Evolutionary conservation across 2,797 vertebrate species (phyloP), one percentile per base, ranked within the genome.

Genomic region (Galagoides demidoff): DNA sequence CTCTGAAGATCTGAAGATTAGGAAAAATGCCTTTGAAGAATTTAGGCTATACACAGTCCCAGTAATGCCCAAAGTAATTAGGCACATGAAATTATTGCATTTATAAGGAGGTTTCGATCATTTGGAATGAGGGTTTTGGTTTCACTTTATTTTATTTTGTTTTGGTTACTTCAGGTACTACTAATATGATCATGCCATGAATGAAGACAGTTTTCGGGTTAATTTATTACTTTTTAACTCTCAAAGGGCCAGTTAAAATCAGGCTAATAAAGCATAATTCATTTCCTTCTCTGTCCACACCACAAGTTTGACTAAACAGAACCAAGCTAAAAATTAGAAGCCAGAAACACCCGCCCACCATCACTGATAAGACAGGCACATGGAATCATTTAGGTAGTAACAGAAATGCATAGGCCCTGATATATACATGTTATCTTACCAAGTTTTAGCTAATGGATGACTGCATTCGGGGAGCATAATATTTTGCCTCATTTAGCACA

Each of bases 1-100:
- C 39, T 97, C 95, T 87, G 68, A 52, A 83, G 81, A 86, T 25
- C 14, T 13, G n/a, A n/a, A n/a, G n/a, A n/a, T 74, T 34, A 74
- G 29, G 61, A 83, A 85, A 90, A 89, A 61, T 49, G 29, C 20
- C 76, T 92, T 95, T 96, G 85, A 92, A 96, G 89, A 92, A 95
- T 89, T 55, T 78, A 83, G 57, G 63, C n/a, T 90, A n/a, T 74
- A 73, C 22, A 34, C 7, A 39, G 27, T n/a, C 7, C 57, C 20
- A 55, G 43, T 71, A 90, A 79, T 68, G 25, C n/a, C 73, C 52
- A 59, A 79, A 68, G n/a, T 84, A 63, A 92, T 81, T 88, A 94
- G 43, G 13, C 20, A 37, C 77, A 59, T 19, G 49, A 43, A 84
- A 81, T 88, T 39, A 68, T 68, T 66, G 66, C 14, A 11, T 59